A percentile compares a stretch with the other conserved stretches of the same genome.
phyloP scores from a whole-genome alignment of 2,888 invertebrate genomes.

The Thera britannica region DNA sequence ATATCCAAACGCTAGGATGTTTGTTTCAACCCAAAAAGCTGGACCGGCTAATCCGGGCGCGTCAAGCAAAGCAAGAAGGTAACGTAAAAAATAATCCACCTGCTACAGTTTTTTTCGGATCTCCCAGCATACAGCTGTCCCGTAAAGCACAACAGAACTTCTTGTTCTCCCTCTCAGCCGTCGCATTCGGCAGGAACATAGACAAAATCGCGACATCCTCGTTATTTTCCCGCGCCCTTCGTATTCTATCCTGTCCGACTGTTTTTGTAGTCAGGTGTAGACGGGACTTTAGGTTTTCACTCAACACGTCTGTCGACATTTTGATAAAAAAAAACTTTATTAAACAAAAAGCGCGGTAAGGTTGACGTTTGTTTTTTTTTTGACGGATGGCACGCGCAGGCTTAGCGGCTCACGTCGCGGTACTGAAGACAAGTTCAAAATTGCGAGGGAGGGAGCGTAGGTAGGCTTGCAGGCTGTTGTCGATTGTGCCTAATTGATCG shows the following conservation, averaged over 20 bases:
- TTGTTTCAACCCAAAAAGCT: too few relatives aligned
- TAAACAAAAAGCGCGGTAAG: constrained; percentile 54
- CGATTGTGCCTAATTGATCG: constrained; percentile 73
- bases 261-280: constrained; percentile 91
- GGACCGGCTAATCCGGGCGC: background rate
- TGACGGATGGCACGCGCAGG: constrained; percentile 54
- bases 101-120: constrained; percentile 91
- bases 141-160: constrained; percentile 92
- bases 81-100: constrained; percentile 75
- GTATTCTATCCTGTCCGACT: constrained; percentile 92
- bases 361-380: constrained; percentile 48
- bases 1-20: too few relatives aligned
- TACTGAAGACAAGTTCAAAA: constrained; percentile 56
- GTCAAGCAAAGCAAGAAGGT: background rate
- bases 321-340: constrained; percentile 46
- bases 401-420: constrained; percentile 74
- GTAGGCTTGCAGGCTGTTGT: constrained; percentile 67
- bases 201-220: constrained; percentile 95
- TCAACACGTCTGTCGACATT: constrained; percentile 91
- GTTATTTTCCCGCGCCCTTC: constrained; percentile 91
- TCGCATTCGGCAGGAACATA: constrained; percentile 90
- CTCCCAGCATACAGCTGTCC: constrained; percentile 90
- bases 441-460: constrained; percentile 50
- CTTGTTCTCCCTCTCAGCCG: constrained; percentile 87
- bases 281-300: constrained; percentile 90